Evolutionary conservation across 2,797 vertebrate species (phyloP), one percentile per base, ranked within the genome.

Genomic region (Pipistrellus kuhlii): DNA sequence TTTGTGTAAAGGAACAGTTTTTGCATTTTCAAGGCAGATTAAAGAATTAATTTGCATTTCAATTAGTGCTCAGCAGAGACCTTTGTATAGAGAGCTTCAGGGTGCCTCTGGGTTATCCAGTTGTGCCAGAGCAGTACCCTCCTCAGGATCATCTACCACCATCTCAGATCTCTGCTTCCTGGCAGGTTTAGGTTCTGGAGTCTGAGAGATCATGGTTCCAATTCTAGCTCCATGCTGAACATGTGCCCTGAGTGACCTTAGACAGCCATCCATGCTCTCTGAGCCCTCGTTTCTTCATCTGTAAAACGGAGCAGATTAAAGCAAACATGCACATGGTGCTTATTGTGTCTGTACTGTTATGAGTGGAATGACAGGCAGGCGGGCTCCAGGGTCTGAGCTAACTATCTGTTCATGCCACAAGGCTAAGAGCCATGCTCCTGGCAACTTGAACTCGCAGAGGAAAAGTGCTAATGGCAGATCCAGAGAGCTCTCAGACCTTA

Each of bases 1-100:
- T 80, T 77, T 95, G 35, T 91, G 69, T 75, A 77, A 91, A 91
- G 85, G 59, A 95, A 93, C 32, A 91, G 72, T 51, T 86, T 95
- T 94, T 55, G 27, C 10, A 10, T 94, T 96, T 91, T 89, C 71
- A 85, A 88, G 68, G 77, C 48, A 87, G 44, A 85, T 35, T 51
- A 35, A 86, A 91, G 57, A 88, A 72, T 59, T 46, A 8, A 8
- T 77, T n/a, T 95, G 89, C 38, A 83, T 94, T 82, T 88, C 48
- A 51, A 86, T 68, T 57, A 48, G 35, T 5, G 3, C 14, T 53
- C 18, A 25, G 46, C 55, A 72, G 78, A 46, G 73, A 62, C 8
- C 41, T 57, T 14, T 64, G n/a, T 23, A 5, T 32, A 32, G 25
- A 55, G 41, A 18, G 73, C 41, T 77, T 87, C 23, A 1, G 18